Percentiles rank a stretch among this genome's conserved stretches.
Evolutionary conservation across 2,888 invertebrate species (phyloP).

Genomic region (Meta bourneti): DNA sequence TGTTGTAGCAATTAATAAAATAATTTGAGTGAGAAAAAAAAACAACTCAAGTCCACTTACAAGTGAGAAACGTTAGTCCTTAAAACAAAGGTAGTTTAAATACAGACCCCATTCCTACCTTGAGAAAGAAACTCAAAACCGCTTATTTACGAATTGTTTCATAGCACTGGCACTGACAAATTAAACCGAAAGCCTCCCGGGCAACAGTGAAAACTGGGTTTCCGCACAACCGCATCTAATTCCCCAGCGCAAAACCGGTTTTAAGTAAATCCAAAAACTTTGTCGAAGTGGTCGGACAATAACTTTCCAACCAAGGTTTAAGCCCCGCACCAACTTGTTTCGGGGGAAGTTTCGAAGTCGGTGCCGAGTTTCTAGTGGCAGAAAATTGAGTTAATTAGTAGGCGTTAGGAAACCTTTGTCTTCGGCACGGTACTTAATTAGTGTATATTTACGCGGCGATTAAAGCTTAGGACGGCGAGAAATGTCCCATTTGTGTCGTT

Average conservation of each 20-base stretch:
- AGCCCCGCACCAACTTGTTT: not conserved
- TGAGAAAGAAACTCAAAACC: too few relatives aligned
- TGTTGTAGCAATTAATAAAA: too few relatives aligned
- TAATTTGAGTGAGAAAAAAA: too few relatives aligned
- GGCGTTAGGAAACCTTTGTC: slow-evolving; percentile 35
- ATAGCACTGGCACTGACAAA: too few relatives aligned
- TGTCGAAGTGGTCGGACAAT: slow-evolving; percentile 5
- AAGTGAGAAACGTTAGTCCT: too few relatives aligned
- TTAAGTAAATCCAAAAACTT: not conserved
- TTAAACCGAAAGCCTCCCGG: too few relatives aligned
- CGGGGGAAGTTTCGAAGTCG: slow-evolving; percentile 29
- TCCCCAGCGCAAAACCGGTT: not conserved
- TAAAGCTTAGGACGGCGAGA: slow-evolving; percentile 24
- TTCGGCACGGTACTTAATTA: slow-evolving; percentile 29
- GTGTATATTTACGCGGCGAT: slow-evolving; percentile 16
- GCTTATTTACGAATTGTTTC: too few relatives aligned
- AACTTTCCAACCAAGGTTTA: not conserved
- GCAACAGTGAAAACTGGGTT: too few relatives aligned
- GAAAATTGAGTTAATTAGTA: slow-evolving; percentile 48
- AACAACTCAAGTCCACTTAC: too few relatives aligned
- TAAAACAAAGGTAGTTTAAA: too few relatives aligned
- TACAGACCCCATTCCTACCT: too few relatives aligned
- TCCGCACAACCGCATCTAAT: too few relatives aligned
- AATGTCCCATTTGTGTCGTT: slow-evolving; percentile 12
- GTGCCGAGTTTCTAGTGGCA: slow-evolving; percentile 10